These are phyloP conservation scores for Drosophila melanica DNA, from an alignment of 1,140 invertebrate genomes.

Conservation along the genomic window DNA sequence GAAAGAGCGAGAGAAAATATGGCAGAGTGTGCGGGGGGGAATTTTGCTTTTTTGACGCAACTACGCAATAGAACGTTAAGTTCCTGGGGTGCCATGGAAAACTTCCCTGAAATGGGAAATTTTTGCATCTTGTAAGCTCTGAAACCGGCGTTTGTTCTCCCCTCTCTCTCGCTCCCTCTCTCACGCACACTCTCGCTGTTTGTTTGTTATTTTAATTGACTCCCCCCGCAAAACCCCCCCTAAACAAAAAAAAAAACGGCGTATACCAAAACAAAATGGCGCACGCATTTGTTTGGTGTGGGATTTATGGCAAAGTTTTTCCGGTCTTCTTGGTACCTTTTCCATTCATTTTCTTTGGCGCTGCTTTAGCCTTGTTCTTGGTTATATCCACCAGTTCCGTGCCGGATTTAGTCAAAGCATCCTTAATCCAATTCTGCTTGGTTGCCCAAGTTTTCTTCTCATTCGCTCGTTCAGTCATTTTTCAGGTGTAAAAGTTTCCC, in stretches of 20 bases:
- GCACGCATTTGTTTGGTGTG: conserved; percentile 14
- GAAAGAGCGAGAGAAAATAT: conserved; percentile 2
- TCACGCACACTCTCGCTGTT: neutral
- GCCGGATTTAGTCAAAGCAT: conserved; percentile 77
- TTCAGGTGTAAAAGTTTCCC: conserved; percentile 2
- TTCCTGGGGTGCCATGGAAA: conserved; percentile 5
- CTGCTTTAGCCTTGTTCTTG: conserved; percentile 48
- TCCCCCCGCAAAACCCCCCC: conserved; percentile 25
- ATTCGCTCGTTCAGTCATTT: conserved; percentile 68
- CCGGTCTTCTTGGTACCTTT: conserved; percentile 56
- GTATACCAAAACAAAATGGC: conserved; percentile 81
- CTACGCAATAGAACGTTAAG: conserved; percentile 24
- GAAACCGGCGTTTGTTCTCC: conserved; percentile 54
- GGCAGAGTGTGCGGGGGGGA: neutral
- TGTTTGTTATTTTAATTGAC: conserved; percentile 43
- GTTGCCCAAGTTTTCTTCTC: conserved; percentile 61
- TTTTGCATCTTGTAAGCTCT: conserved; percentile 45
- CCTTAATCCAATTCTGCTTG: conserved; percentile 81
- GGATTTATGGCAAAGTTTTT: conserved; percentile 33
- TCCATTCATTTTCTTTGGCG: conserved; percentile 41
- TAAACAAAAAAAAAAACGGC: conserved; percentile 28
- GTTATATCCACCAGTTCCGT: conserved; percentile 76
- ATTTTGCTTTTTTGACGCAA: conserved; percentile 18
- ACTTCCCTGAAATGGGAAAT: conserved; percentile 48
- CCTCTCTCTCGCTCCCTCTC: neutral